Percentiles rank a stretch among this genome's conserved stretches.
These are phyloP conservation scores for Drosophila varians DNA, from an alignment of 1,140 invertebrate species.

Conservation along the genomic window DNA sequence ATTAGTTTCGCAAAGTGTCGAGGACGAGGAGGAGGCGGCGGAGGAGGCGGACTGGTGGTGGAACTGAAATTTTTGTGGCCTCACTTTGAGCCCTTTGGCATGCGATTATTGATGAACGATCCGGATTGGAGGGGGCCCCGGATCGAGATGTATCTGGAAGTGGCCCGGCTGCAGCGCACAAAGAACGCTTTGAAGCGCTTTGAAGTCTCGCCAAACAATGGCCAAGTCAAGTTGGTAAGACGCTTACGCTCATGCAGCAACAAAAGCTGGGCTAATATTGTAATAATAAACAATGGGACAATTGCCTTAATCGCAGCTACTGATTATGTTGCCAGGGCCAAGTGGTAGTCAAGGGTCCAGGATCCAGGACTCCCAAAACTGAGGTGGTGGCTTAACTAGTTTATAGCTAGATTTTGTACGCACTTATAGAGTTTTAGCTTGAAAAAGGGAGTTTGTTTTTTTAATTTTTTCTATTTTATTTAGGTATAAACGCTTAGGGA, in stretches of 20 bases:
- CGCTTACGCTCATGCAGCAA: conserved; percentile 54
- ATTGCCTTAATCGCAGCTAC: conserved; percentile 79
- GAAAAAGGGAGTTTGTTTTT: neutral
- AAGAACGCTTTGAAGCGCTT: conserved; percentile 17
- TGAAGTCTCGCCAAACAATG: conserved; percentile 61
- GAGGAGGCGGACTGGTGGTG: neutral
- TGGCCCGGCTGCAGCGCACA: conserved; percentile 29
- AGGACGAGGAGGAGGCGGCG: neutral
- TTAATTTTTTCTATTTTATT: neutral
- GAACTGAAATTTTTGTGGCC: conserved; percentile 65
- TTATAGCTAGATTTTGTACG: neutral
- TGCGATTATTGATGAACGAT: conserved; percentile 81
- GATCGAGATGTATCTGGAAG: conserved; percentile 34
- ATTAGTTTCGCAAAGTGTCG: conserved; percentile 62
- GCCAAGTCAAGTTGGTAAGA: conserved; percentile 39
- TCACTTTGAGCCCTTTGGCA: conserved; percentile 65
- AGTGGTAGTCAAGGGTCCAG: conserved; percentile 51
- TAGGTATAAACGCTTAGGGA: too few relatives aligned
- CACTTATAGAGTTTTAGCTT: neutral
- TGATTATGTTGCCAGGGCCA: conserved; percentile 75
- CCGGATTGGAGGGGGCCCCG: conserved; percentile 45
- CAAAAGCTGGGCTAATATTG: conserved; percentile 79
- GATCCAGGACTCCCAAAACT: neutral
- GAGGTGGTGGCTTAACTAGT: neutral
- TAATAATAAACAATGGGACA: conserved; percentile 79